Base-by-base conservation (phyloP, 2,113 vertebrate species). In the Triplophysa siluroides region DNA sequence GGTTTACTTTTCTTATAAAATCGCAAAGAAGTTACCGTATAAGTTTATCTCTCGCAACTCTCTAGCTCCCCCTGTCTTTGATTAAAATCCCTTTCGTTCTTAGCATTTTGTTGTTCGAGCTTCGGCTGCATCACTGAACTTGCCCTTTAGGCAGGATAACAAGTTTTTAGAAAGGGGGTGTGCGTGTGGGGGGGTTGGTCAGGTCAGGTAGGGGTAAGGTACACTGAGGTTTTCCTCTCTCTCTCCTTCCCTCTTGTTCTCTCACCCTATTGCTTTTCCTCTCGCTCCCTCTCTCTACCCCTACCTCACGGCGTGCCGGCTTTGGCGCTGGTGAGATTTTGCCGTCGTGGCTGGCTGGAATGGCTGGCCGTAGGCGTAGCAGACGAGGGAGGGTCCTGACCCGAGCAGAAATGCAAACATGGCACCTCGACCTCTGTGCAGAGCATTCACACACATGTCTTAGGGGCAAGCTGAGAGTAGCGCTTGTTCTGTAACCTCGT, bases 391-490 rank as follows among this genome's bases (percentile, higher is more conserved):
- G 88, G 88, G 86, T 91, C 88, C 67, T 68, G 88, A 93, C 90
- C 91, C 81, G 82, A 90, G 91, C 90, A 85, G 88, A 87, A 89
- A 91, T 88, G 90, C 88, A 92, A 90, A 91, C 90, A 90, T 81
- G 87, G 83, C 84, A 88, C 84, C 85, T 86, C 91, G 91, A 92
- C 91, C 91, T 86, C 84, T 78, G 76, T 76, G 76, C 79, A 77
- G 76, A 83, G 77, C 84, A 66, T 75, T 81, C 85, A 85, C 88
- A 88, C 87, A 91, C 58, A 90, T 92, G 90, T 93, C 92, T 91
- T 89, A 89, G 91, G 91, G 92, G 92, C 92, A 92, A 87, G 90
- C 88, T 85, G 87, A 83, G 80, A 81, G 84, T 86, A 88, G 88
- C 85, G 86, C 85, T 83, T 85, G 86, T 88, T 82, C 83, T 87